Base-by-base conservation (phyloP, 2,888 invertebrate genomes). In the Scaptomyza reducta region DNA sequence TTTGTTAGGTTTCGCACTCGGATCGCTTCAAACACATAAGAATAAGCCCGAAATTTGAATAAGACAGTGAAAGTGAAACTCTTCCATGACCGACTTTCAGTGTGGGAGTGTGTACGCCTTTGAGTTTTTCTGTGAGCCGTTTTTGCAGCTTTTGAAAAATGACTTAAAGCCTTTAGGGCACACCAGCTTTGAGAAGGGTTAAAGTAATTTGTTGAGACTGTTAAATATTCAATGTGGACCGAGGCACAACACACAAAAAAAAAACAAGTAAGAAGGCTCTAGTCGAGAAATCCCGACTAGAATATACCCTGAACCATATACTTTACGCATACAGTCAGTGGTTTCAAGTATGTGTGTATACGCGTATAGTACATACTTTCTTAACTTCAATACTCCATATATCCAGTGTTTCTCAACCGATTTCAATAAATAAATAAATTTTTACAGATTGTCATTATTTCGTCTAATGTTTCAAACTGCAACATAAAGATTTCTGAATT, bases 91-190 rank as follows among this genome's bases (percentile, higher is more conserved):
- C 61, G 13, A 44, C 22, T 61, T 31, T 29, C 13, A 38, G 31
- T 56, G 22, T 59, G 38, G 13, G 42, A 22, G 42, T 57, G 51
- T 56, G 4, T 16, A 50, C 27, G 42, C 46, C 49, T 33, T 40
- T 50, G 55, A 56, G 54, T 66, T 70, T 69, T 65, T 45, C 64
- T 66, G 57, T 75, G 70, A 70, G 74, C 69, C 69, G 77, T 74
- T 84, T 84, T 75, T 73, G 68, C 88, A 81, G 73, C 70, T 87
- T 83, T 81, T 88, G 83, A 88, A 87, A 84, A 84, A 84, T 84
- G 83, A 84, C 87, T 84, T 84, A 88, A 84, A 88, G 88, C 83
- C 83, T 84, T 88, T 44, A 61, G 88, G 83, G 75, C 63, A 65
- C 67, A 67, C 55, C 55, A 62, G 57, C 61, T 66, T 71, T 87